Evolutionary conservation across 2,888 invertebrate genomes (phyloP), one percentile per base, ranked within the genome.

Genomic region (Sphinx pinastri): DNA sequence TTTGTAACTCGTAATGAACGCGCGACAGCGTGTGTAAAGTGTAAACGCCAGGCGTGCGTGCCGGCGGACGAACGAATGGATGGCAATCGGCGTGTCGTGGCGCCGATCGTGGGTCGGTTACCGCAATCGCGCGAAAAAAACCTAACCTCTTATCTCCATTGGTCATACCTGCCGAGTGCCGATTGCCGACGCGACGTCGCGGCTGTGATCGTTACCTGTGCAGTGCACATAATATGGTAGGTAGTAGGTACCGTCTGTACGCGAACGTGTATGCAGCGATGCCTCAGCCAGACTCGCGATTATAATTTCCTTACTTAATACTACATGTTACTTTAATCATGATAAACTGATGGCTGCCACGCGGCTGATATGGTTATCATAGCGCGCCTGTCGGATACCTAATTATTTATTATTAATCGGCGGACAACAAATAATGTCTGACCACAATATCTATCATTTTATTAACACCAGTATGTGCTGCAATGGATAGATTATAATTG

Each of bases 51-150:
- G 84, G 84, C 92, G 86, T 84, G 88, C 83, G 84, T 86, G 91
- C 90, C 90, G 88, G 89, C 91, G 86, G 83, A 82, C 88, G 85
- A 85, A 86, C 91, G 91, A 93, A 92, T 92, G 93, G 87, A 82
- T 82, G 84, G 82, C 80, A 79, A 83, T 81, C 83, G 85, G 74
- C 79, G 78, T 77, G 77, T 74, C 84, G 84, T 82, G 83, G 86
- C 86, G 86, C 83, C 81, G 81, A 76, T 80, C 79, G 75, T 81
- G 81, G 82, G 80, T 83, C 86, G 85, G 86, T 88, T 86, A 85
- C 88, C 88, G 89, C 88, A 88, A 87, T 83, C 87, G 85, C 85
- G 88, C 85, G 83, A 89, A 91, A 91, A 25, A 89, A 90, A 89
- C 85, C 78, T 86, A 85, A 84, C 84, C 84, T 88, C 88, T 92